phyloP scores from a whole-genome alignment of 2,113 vertebrate genomes.

The Festucalex cinctus region DNA sequence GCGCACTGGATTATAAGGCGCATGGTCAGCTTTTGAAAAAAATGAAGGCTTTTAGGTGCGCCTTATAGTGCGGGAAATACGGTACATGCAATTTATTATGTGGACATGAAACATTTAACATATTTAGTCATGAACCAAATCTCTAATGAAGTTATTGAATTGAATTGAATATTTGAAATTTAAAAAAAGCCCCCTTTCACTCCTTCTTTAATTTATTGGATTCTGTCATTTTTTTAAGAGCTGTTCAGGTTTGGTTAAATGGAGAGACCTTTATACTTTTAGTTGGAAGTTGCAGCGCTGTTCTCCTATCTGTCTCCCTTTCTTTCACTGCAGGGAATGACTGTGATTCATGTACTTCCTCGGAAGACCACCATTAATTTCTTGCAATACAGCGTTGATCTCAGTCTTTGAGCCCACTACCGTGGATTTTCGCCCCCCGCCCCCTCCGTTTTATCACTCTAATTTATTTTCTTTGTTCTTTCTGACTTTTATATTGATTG shows the following conservation, averaged over 20 bases:
- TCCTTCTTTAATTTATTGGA: slow-evolving; percentile 74
- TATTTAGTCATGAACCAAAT: background rate
- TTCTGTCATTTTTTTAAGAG: slow-evolving; percentile 77
- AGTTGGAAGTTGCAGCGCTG: slow-evolving; percentile 83
- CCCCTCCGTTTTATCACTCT: background rate
- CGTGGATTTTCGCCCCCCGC: slow-evolving; percentile 41
- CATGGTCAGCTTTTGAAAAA: no score
- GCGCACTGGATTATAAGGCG: no score
- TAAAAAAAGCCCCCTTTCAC: slow-evolving; percentile 35
- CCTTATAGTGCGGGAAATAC: no score
- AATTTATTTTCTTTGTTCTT: slow-evolving; percentile 24
- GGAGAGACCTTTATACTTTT: slow-evolving; percentile 89
- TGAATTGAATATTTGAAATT: background rate
- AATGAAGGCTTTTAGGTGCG: no score
- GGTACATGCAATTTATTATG: background rate
- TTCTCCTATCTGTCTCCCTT: slow-evolving; percentile 81
- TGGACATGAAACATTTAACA: background rate
- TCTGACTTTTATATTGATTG: slow-evolving; percentile 23
- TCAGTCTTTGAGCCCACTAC: slow-evolving; percentile 83
- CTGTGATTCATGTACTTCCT: slow-evolving; percentile 95
- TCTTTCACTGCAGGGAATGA: slow-evolving; percentile 82
- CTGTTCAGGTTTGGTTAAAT: slow-evolving; percentile 83
- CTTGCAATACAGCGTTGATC: slow-evolving; percentile 98
- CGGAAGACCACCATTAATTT: slow-evolving; percentile 95
- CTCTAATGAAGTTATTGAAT: background rate